Evolutionary conservation across 2,797 vertebrate species (phyloP).

Genomic region (Epinephelus malabaricus): DNA sequence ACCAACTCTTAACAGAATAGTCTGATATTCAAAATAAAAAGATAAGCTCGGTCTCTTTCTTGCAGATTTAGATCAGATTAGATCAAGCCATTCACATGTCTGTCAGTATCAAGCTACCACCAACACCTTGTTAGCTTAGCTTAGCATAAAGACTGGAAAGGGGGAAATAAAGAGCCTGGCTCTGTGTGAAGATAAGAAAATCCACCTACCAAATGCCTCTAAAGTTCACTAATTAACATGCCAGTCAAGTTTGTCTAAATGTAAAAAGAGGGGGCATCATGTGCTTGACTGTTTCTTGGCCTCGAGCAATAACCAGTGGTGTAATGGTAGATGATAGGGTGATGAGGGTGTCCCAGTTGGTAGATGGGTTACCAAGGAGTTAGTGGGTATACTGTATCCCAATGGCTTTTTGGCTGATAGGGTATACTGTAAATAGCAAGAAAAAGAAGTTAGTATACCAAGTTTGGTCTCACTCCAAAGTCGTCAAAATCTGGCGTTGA

Average conservation of each 20-base stretch:
- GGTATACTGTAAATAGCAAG: no score
- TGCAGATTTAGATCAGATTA: background rate
- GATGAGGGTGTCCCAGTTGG: no score
- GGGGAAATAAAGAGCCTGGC: no score
- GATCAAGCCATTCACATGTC: background rate
- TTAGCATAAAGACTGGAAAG: slow-evolving; percentile 1
- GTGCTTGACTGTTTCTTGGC: background rate
- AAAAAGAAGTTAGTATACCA: no score
- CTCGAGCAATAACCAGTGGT: no score
- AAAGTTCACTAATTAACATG: background rate
- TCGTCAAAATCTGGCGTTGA: no score
- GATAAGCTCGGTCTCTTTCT: background rate
- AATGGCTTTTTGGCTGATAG: no score
- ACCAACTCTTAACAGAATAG: background rate
- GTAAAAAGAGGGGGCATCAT: background rate
- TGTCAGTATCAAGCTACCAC: background rate
- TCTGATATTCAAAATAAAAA: background rate
- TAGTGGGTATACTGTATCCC: no score
- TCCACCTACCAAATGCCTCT: no score
- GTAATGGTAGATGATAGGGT: no score
- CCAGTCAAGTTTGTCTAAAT: background rate
- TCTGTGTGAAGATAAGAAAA: background rate
- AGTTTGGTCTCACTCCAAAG: no score
- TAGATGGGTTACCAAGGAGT: no score
- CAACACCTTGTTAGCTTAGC: background rate